Conservation (phyloP, 1,140 invertebrate species). For the Sycophila sp. region DNA sequence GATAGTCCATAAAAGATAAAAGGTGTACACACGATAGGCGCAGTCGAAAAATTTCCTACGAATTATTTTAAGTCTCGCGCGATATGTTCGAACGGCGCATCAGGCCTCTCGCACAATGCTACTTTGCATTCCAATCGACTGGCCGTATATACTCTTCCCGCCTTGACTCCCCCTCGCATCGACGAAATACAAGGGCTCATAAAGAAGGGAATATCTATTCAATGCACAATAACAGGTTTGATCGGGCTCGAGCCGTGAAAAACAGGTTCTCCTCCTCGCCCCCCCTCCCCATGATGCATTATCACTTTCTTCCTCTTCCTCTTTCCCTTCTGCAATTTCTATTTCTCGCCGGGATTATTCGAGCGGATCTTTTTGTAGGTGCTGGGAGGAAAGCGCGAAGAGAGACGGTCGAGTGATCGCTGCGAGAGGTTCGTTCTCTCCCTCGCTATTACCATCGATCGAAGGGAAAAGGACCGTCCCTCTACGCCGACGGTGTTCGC, state of each 20-base stretch:
- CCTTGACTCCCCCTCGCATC: background rate
- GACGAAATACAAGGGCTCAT: conserved; percentile 32
- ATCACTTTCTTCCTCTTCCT: conserved; percentile 38
- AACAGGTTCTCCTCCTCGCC: conserved; percentile 26
- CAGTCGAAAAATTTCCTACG: background rate
- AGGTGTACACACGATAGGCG: too few species aligned
- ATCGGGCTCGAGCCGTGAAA: background rate
- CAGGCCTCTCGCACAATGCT: conserved; percentile 8
- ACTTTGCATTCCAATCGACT: conserved; percentile 36
- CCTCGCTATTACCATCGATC: conserved; percentile 17
- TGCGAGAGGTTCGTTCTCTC: background rate
- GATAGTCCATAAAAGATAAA: too few species aligned
- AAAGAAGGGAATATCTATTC: conserved; percentile 36
- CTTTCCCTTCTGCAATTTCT: conserved; percentile 34
- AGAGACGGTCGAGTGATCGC: background rate
- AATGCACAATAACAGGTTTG: conserved; percentile 38
- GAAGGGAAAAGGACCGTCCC: conserved; percentile 3
- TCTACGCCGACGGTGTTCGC: too few species aligned
- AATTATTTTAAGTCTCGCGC: conserved; percentile 32
- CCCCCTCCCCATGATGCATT: conserved; percentile 11
- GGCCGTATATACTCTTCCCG: conserved; percentile 28
- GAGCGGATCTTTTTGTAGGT: conserved; percentile 9
- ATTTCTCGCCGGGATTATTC: conserved; percentile 21
- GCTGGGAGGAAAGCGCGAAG: background rate
- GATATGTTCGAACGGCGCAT: too few species aligned